phyloP scores from a whole-genome alignment of 2,797 vertebrate genomes.

The Setipinna tenuifilis region DNA sequence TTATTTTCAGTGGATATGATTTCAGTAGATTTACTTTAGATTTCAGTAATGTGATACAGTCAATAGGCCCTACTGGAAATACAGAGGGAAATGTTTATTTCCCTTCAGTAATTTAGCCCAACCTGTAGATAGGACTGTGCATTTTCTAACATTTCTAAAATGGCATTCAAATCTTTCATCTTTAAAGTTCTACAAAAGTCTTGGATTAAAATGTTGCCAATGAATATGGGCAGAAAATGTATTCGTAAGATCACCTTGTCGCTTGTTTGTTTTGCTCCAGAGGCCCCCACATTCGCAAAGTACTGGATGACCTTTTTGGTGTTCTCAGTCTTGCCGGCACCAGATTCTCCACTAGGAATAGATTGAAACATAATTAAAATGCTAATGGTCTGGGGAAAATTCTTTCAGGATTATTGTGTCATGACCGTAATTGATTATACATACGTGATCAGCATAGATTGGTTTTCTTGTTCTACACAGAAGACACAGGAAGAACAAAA shows the following conservation, averaged over 20 bases:
- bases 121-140: too few relatives aligned
- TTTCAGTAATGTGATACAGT: too few relatives aligned
- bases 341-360: conserved; percentile 67
- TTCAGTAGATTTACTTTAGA: too few relatives aligned
- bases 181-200: too few relatives aligned
- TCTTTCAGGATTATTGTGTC: not conserved
- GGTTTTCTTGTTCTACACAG: conserved; percentile 73
- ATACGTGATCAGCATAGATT: conserved; percentile 82
- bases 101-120: too few relatives aligned
- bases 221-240: not conserved
- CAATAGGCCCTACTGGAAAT: too few relatives aligned
- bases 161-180: too few relatives aligned
- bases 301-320: conserved; percentile 75
- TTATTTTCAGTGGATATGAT: too few relatives aligned
- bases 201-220: too few relatives aligned
- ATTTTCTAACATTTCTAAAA: too few relatives aligned
- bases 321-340: conserved; percentile 74
- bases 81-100: too few relatives aligned
- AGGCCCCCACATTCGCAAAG: conserved; percentile 66
- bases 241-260: conserved; percentile 53
- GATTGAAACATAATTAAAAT: not conserved
- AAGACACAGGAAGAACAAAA: conserved; percentile 17
- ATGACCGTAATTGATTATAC: conserved; percentile 42
- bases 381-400: not conserved
- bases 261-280: conserved; percentile 61